A percentile compares a stretch with the other conserved stretches of the same genome.
Evolutionary conservation across 1,140 invertebrate genomes (phyloP).

Genomic region (Campodea augens): DNA sequence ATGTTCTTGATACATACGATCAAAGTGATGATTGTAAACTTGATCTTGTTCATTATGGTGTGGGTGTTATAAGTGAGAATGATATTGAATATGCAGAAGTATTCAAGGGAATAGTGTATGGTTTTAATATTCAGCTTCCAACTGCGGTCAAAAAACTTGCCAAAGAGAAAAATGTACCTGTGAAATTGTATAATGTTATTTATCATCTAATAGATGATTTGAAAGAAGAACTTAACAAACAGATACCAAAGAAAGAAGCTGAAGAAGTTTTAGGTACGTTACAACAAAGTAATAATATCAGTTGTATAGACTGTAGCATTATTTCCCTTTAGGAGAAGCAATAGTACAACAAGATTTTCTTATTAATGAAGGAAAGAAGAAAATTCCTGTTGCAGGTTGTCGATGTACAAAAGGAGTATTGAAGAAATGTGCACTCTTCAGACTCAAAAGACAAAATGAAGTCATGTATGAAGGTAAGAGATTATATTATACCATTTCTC

Average conservation of each 20-base stretch:
- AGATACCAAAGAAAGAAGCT: slow-evolving; percentile 43
- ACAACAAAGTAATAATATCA: not conserved
- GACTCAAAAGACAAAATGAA: slow-evolving; percentile 46
- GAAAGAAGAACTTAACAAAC: slow-evolving; percentile 52
- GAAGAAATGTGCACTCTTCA: slow-evolving; percentile 43
- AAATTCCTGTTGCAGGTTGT: slow-evolving; percentile 72
- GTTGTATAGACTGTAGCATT: slow-evolving; percentile 4
- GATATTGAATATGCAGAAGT: slow-evolving; percentile 70
- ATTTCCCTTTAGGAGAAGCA: slow-evolving; percentile 50
- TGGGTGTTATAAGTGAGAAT: slow-evolving; percentile 61
- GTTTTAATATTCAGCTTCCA: slow-evolving; percentile 53
- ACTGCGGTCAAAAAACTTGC: slow-evolving; percentile 29
- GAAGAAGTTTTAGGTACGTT: slow-evolving; percentile 53
- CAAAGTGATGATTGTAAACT: slow-evolving; percentile 50
- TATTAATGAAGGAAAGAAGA: slow-evolving; percentile 60
- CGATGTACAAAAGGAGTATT: slow-evolving; percentile 59
- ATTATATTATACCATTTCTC: slow-evolving; percentile 7
- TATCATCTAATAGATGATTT: slow-evolving; percentile 80
- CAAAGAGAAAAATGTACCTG: slow-evolving; percentile 30
- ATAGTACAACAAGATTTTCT: slow-evolving; percentile 65
- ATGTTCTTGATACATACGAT: slow-evolving; percentile 75
- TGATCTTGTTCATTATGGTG: slow-evolving; percentile 72
- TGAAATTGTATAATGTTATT: slow-evolving; percentile 66
- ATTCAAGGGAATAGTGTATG: slow-evolving; percentile 71
- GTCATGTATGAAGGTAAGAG: slow-evolving; percentile 48